Percentiles rank a stretch among this genome's conserved stretches.
phyloP scores from a whole-genome alignment of 2,113 vertebrate species.

The Pungitius pungitius region DNA sequence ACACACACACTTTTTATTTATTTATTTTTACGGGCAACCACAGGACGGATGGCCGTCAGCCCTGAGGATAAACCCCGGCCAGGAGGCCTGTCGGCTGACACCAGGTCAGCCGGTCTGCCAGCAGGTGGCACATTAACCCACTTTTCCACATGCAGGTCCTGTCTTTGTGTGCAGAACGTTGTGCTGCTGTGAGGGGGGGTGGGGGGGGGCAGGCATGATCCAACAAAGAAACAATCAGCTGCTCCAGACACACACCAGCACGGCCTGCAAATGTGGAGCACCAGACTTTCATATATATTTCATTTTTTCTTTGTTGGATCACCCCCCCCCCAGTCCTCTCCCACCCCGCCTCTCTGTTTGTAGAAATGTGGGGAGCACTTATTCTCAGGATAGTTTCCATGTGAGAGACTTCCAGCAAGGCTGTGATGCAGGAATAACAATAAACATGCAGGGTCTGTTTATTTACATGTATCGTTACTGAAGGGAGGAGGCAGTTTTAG shows the following conservation, averaged over 20 bases:
- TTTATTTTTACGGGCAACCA: too few relatives aligned
- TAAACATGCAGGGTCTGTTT: not conserved
- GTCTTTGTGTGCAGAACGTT: constrained; percentile 37
- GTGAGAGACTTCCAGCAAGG: constrained; percentile 18
- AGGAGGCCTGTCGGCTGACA: constrained; percentile 17
- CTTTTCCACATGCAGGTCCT: constrained; percentile 8
- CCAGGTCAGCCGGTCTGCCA: constrained; percentile 31
- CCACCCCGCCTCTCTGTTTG: not conserved
- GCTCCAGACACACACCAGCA: not conserved
- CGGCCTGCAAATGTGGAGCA: constrained; percentile 1
- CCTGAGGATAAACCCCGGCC: too few relatives aligned
- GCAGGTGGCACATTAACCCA: constrained; percentile 75
- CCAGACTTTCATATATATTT: not conserved
- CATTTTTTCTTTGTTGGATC: not conserved
- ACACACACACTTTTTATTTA: too few relatives aligned
- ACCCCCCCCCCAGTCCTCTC: not conserved
- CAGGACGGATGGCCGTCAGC: too few relatives aligned
- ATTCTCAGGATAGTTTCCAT: constrained; percentile 27
- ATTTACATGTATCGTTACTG: constrained; percentile 27
- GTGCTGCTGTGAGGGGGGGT: not conserved
- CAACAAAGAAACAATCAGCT: too few relatives aligned
- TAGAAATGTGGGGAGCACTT: constrained; percentile 10
- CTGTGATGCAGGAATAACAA: constrained; percentile 12
- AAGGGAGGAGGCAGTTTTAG: not conserved
- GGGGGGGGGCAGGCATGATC: too few relatives aligned